A percentile compares a stretch with the other conserved stretches of the same genome.
These are phyloP conservation scores for Apeltes quadracus DNA, from an alignment of 2,113 vertebrate genomes.

Conservation along the genomic window DNA sequence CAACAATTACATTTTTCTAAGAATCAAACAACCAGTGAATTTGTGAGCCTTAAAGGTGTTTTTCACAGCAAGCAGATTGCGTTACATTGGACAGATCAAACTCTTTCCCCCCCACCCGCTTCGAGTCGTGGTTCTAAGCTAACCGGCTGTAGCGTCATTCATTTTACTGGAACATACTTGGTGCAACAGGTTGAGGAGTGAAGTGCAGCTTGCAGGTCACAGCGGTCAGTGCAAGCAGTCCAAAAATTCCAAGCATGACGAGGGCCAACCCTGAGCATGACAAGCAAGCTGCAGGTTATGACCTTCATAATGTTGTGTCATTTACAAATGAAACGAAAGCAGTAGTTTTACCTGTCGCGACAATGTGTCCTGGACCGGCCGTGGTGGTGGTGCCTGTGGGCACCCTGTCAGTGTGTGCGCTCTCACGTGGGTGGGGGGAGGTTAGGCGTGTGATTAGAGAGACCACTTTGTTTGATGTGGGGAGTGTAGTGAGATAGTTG, in stretches of 20 bases:
- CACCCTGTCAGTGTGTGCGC: not conserved
- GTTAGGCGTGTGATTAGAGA: not conserved
- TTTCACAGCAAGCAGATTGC: not conserved
- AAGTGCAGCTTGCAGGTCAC: constrained; percentile 57
- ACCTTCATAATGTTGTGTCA: not conserved
- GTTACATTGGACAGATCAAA: no score
- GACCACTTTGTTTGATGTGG: not conserved
- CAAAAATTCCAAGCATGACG: constrained; percentile 44
- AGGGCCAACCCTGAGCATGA: constrained; percentile 50
- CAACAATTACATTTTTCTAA: not conserved
- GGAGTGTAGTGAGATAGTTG: rapidly evolving
- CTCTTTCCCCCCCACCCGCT: not conserved
- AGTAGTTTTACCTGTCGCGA: constrained; percentile 41
- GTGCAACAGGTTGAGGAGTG: not conserved
- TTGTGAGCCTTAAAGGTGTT: not conserved
- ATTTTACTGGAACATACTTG: constrained; percentile 44
- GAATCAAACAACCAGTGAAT: not conserved
- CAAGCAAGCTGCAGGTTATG: not conserved
- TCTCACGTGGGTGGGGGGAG: not conserved
- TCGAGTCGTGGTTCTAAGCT: not conserved
- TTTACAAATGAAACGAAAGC: not conserved
- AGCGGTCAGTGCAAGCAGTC: constrained; percentile 46
- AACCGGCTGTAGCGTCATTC: not conserved
- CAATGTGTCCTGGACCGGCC: rapidly evolving
- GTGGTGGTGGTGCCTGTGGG: not conserved